These are phyloP conservation scores for Parasteatoda lunata DNA, from an alignment of 2,888 invertebrate species.

Conservation along the genomic window DNA sequence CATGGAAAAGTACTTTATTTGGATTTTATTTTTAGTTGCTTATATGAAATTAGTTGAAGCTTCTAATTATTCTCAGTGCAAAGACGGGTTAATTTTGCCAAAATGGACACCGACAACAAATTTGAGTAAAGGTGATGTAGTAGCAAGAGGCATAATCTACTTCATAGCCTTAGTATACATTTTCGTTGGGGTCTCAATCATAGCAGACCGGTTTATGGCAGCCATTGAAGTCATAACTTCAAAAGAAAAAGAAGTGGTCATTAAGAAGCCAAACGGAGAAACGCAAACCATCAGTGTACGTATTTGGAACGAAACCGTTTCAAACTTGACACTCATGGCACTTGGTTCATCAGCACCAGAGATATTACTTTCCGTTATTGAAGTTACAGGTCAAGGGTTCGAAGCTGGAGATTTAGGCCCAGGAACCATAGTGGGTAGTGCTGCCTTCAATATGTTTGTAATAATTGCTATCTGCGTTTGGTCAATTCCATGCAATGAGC, in stretches of 20 bases:
- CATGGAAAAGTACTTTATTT: background rate
- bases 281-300: conserved; percentile 92
- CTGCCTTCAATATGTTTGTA: conserved; percentile 98
- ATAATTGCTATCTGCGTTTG: conserved; percentile 95
- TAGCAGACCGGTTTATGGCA: conserved; percentile 99
- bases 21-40: background rate
- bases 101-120: conserved; percentile 90
- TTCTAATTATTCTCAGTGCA: conserved; percentile 77
- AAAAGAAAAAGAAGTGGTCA: conserved; percentile 92
- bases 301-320: conserved; percentile 99
- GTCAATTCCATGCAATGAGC: conserved; percentile 90
- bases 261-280: conserved; percentile 90
- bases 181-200: conserved; percentile 98
- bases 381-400: conserved; percentile 96
- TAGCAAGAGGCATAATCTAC: conserved; percentile 91
- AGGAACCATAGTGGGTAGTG: conserved; percentile 98
- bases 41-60: background rate
- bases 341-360: conserved; percentile 98
- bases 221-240: conserved; percentile 99
- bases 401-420: conserved; percentile 97
- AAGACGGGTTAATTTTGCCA: conserved; percentile 89
- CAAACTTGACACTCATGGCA: conserved; percentile 99
- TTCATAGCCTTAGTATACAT: conserved; percentile 91
- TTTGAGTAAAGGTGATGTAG: conserved; percentile 83
- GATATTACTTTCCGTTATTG: conserved; percentile 96